Conservation (phyloP, 2,797 vertebrate genomes). For the Ctenopoma kingsleyae region DNA sequence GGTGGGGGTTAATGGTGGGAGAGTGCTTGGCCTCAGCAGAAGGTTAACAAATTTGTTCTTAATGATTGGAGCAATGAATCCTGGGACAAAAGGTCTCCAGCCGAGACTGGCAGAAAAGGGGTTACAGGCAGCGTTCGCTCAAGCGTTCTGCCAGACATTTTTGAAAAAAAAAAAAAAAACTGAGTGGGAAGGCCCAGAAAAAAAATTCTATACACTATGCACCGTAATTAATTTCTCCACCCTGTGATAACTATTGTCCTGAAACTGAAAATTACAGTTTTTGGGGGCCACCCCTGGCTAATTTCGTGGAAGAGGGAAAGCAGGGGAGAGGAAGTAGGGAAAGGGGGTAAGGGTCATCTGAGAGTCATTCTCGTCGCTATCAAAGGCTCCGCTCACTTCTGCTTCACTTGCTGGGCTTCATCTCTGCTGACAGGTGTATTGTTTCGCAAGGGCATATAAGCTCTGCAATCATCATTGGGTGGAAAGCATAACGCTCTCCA, state of each 20-base stretch:
- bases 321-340: conserved; percentile 84
- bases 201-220: conserved; percentile 80
- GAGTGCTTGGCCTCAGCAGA: conserved; percentile 56
- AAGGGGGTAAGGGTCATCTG: conserved; percentile 89
- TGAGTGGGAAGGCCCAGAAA: conserved; percentile 49
- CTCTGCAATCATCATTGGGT: conserved; percentile 93
- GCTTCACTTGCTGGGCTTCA: conserved; percentile 93
- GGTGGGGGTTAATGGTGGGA: conserved; percentile 41
- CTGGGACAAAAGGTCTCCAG: conserved; percentile 83
- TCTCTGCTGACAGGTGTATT: conserved; percentile 98
- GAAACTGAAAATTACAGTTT: conserved; percentile 86
- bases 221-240: conserved; percentile 88
- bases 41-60: conserved; percentile 87
- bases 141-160: conserved; percentile 80
- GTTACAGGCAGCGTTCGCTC: conserved; percentile 78
- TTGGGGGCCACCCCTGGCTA: conserved; percentile 85
- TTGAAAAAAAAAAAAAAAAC: conserved; percentile 40
- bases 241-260: conserved; percentile 83
- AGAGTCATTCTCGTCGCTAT: conserved; percentile 91
- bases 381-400: conserved; percentile 91
- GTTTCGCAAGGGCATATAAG: conserved; percentile 95
- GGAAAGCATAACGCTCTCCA: conserved; percentile 93
- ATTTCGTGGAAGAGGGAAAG: conserved; percentile 75
- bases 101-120: conserved; percentile 77
- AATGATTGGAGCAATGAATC: conserved; percentile 84